phyloP scores from a whole-genome alignment of 2,888 invertebrate genomes.

The Lepidochrysops patricia region DNA sequence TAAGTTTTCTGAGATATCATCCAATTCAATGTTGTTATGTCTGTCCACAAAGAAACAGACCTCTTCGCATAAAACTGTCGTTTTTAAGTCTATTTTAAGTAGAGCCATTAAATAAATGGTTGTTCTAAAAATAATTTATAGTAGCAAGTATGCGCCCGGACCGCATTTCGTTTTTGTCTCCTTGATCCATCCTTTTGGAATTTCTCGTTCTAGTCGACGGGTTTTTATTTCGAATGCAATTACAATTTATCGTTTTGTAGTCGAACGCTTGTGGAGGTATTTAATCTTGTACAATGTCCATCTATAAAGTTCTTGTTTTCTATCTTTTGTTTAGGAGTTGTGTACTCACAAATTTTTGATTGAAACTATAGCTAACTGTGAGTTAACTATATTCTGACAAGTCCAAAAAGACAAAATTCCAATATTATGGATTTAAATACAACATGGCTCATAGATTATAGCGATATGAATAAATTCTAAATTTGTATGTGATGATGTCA shows the following conservation, averaged over 20 bases:
- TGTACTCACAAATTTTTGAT: too few relatives aligned
- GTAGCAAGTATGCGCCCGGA: not conserved
- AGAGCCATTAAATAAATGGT: not conserved
- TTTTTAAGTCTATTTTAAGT: not conserved
- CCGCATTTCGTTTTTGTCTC: not conserved
- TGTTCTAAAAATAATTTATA: slow-evolving; percentile 8
- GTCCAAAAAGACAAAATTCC: not conserved
- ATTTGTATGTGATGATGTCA: not conserved
- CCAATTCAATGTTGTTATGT: not conserved
- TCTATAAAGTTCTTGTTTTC: not conserved
- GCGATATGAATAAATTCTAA: not conserved
- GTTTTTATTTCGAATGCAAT: not conserved
- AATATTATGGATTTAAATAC: not conserved
- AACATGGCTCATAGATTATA: not conserved
- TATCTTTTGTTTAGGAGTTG: too few relatives aligned
- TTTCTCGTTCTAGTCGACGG: not conserved
- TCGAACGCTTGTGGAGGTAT: not conserved
- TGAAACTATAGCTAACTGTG: too few relatives aligned
- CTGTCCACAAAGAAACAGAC: not conserved
- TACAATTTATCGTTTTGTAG: not conserved
- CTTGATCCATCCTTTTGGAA: not conserved
- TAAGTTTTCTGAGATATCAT: not conserved
- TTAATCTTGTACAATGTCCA: not conserved
- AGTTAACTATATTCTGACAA: too few relatives aligned
- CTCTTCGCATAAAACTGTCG: not conserved